Evolutionary conservation across 2,888 invertebrate genomes (phyloP).

Genomic region (Agrenia bidenticulata): DNA sequence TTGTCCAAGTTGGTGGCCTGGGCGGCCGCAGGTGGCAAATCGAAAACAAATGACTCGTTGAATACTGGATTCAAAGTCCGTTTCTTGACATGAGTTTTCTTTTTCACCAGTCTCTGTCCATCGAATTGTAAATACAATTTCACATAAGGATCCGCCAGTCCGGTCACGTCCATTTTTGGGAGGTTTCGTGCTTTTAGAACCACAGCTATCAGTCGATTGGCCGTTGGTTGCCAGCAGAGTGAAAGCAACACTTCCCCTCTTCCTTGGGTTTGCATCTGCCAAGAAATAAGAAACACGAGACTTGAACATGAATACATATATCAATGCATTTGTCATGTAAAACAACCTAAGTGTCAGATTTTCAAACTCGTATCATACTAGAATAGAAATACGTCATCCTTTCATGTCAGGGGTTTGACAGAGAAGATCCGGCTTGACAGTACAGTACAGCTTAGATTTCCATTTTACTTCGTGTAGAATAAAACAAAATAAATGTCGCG

Average conservation of each 20-base stretch:
- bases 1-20: conserved; percentile 63
- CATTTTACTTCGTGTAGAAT: too few relatives aligned
- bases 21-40: conserved; percentile 72
- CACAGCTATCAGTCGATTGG: conserved; percentile 88
- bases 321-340: too few relatives aligned
- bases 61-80: conserved; percentile 96
- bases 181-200: conserved; percentile 95
- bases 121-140: conserved; percentile 96
- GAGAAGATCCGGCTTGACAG: too few relatives aligned
- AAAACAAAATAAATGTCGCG: too few relatives aligned
- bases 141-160: conserved; percentile 83
- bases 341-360: too few relatives aligned
- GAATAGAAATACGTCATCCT: too few relatives aligned
- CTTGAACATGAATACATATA: too few relatives aligned
- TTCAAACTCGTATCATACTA: too few relatives aligned
- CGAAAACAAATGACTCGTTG: conserved; percentile 98
- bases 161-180: conserved; percentile 97
- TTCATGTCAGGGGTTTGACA: too few relatives aligned
- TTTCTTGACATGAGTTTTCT: conserved; percentile 99
- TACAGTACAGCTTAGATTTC: too few relatives aligned
- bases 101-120: conserved; percentile 96
- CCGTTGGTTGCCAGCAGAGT: conserved; percentile 96
- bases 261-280: conserved; percentile 84
- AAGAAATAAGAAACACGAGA: too few relatives aligned
- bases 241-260: conserved; percentile 94